Evolutionary conservation across 2,113 vertebrate species (phyloP).

Genomic region (Antennarius striatus): DNA sequence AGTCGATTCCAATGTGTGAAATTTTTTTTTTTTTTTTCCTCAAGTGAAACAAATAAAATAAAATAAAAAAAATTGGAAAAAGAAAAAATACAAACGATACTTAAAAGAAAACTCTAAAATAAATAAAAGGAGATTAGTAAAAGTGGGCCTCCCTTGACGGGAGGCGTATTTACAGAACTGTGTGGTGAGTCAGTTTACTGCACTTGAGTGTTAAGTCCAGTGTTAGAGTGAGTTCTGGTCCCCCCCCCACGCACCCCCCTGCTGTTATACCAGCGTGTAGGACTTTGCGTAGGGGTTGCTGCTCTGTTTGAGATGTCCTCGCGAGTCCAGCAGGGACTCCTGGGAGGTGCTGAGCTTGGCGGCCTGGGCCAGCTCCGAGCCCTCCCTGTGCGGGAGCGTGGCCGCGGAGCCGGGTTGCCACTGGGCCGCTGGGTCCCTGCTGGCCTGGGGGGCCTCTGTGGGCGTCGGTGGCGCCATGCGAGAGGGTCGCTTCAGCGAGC

Average conservation of each 20-base stretch:
- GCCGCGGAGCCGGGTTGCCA: slow-evolving; percentile 93
- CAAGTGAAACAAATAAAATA: slow-evolving; percentile 61
- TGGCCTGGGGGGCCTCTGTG: slow-evolving; percentile 78
- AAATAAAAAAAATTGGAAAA: slow-evolving; percentile 65
- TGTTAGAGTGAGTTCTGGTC: slow-evolving; percentile 70
- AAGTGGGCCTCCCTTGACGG: slow-evolving; percentile 66
- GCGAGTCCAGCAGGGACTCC: slow-evolving; percentile 97
- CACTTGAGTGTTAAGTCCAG: slow-evolving; percentile 80
- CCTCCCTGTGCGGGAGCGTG: slow-evolving; percentile 97
- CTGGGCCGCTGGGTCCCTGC: slow-evolving; percentile 87
- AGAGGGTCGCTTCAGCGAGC: slow-evolving; percentile 92
- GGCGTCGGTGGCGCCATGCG: slow-evolving; percentile 80
- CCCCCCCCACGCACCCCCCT: slow-evolving; percentile 80
- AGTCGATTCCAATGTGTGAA: slow-evolving; percentile 88
- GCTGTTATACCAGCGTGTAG: slow-evolving; percentile 99
- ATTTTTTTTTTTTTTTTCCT: slow-evolving; percentile 49
- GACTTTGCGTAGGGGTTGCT: slow-evolving; percentile 99
- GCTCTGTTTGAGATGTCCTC: slow-evolving; percentile 95
- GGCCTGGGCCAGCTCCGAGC: slow-evolving; percentile 93
- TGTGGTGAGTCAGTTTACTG: slow-evolving; percentile 78
- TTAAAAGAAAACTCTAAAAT: slow-evolving; percentile 69
- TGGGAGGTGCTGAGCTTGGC: slow-evolving; percentile 99
- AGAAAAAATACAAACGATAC: slow-evolving; percentile 28
- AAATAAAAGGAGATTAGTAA: slow-evolving; percentile 80
- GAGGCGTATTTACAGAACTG: slow-evolving; percentile 80